phyloP scores from a whole-genome alignment of 1,140 invertebrate genomes.

The Pogonus chalceus region DNA sequence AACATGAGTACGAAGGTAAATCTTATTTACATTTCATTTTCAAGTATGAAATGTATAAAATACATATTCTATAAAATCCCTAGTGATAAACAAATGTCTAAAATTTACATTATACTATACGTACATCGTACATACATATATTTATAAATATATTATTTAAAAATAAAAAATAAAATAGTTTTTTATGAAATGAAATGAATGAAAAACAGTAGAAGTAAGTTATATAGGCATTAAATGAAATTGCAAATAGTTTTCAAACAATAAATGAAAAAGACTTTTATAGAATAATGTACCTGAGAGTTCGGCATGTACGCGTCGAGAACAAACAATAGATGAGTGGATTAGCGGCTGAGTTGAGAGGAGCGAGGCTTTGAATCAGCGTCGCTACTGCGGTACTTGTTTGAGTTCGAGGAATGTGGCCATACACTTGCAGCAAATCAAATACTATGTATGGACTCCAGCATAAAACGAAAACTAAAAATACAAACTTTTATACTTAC shows the following conservation, averaged over 20 bases:
- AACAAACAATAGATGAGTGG: constrained; percentile 93
- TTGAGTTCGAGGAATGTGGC: constrained; percentile 68
- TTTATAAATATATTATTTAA: not conserved
- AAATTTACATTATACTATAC: too few species aligned
- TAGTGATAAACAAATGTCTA: too few species aligned
- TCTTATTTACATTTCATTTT: too few species aligned
- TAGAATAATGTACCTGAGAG: constrained; percentile 62
- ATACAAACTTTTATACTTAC: not conserved
- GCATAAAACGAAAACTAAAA: constrained; percentile 81
- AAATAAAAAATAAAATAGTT: not conserved
- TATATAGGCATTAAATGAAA: not conserved
- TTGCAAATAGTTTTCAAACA: constrained; percentile 15
- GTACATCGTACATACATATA: not conserved
- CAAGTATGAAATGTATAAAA: too few species aligned
- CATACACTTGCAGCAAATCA: constrained; percentile 85
- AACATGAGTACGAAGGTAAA: too few species aligned
- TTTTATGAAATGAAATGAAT: not conserved
- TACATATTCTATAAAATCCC: too few species aligned
- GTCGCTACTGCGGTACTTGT: constrained; percentile 75
- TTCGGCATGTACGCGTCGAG: constrained; percentile 77
- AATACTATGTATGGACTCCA: constrained; percentile 95
- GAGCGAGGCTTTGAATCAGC: constrained; percentile 86
- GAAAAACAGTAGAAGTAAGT: not conserved
- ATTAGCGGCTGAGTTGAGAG: constrained; percentile 88
- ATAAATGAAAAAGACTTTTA: constrained; percentile 21